These are phyloP conservation scores for Botia almorhae DNA, from an alignment of 2,797 vertebrate species.

Conservation along the genomic window DNA sequence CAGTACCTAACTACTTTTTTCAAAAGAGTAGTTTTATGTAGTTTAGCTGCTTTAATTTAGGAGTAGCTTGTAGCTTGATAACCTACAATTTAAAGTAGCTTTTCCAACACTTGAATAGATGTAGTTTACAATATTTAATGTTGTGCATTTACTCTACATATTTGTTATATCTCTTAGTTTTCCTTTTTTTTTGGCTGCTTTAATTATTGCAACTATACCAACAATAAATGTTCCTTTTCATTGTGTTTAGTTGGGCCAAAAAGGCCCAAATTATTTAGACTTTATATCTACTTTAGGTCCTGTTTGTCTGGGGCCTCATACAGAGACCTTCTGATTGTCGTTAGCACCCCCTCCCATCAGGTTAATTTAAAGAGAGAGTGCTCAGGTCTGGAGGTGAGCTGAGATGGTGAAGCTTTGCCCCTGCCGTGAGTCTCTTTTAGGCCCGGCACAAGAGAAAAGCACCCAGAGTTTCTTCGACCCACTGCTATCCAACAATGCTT, in stretches of 20 bases:
- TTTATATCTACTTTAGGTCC: conserved; percentile 2
- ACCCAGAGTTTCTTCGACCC: conserved; percentile 75
- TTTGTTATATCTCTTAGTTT: conserved; percentile 60
- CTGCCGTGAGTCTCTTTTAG: conserved; percentile 71
- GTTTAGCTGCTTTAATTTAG: not conserved
- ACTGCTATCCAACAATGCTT: conserved; percentile 73
- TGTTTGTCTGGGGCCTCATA: conserved; percentile 39
- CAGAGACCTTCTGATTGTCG: conserved; percentile 59
- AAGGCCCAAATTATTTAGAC: conserved; percentile 37
- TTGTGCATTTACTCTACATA: no score
- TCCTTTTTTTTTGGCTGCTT: not conserved
- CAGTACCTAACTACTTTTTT: no score
- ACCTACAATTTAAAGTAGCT: not conserved
- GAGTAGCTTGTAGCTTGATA: not conserved
- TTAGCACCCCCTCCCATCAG: conserved; percentile 66
- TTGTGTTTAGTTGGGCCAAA: conserved; percentile 18
- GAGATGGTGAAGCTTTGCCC: conserved; percentile 66
- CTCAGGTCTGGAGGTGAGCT: conserved; percentile 70
- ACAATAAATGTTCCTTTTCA: not conserved
- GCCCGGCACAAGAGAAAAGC: conserved; percentile 62
- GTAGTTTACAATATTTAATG: no score
- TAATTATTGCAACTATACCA: no score
- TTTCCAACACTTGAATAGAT: not conserved
- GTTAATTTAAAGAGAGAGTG: conserved; percentile 75
- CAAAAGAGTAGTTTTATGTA: no score